These are phyloP conservation scores for Mallotus villosus DNA, from an alignment of 2,797 vertebrate species.

Conservation along the genomic window DNA sequence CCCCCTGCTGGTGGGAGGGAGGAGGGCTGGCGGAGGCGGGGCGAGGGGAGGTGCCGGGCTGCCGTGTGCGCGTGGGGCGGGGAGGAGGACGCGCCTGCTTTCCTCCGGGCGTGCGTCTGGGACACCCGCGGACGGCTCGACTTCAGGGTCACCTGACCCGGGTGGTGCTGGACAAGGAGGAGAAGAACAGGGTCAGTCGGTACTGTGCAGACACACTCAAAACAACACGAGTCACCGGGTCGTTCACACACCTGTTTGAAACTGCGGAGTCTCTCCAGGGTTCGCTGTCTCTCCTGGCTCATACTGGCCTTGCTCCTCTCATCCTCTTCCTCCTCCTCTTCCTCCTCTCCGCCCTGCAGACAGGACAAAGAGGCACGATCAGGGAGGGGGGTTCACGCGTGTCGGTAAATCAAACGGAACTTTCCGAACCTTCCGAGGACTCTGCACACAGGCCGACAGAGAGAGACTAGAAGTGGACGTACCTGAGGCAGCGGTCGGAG, in stretches of 20 bases:
- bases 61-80: conserved; percentile 75
- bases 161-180: conserved; percentile 78
- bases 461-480: not conserved
- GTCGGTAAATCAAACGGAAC: not conserved
- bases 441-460: not conserved
- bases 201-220: not conserved
- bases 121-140: conserved; percentile 83
- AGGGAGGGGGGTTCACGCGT: not conserved
- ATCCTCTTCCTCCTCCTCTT: conserved; percentile 88
- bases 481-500: conserved; percentile 77
- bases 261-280: conserved; percentile 90
- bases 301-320: conserved; percentile 82
- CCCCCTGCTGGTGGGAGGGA: conserved; percentile 73
- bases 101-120: conserved; percentile 77
- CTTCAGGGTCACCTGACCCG: conserved; percentile 93
- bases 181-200: conserved; percentile 2
- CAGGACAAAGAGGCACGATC: conserved; percentile 34
- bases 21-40: conserved; percentile 68
- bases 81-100: conserved; percentile 49
- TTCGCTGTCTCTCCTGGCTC: conserved; percentile 91
- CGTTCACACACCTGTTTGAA: conserved; percentile 86
- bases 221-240: not conserved
- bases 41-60: conserved; percentile 41
- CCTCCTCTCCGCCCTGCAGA: conserved; percentile 66
- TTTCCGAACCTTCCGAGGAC: not conserved